Base-by-base conservation (phyloP, 2,888 invertebrate species). In the Agonopterix alstromeriana region DNA sequence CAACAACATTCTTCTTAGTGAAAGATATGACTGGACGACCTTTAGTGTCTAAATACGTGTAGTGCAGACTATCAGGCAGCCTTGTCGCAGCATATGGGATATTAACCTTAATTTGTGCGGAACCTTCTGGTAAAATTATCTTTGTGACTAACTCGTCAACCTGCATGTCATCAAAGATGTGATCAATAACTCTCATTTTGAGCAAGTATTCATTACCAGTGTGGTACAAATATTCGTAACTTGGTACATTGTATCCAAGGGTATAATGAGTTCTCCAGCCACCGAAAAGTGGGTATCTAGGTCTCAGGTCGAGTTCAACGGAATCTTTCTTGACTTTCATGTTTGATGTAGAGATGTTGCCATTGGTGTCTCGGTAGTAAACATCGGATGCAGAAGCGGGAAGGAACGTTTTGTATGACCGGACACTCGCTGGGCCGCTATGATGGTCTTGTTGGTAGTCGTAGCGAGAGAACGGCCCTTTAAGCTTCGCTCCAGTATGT, bases 181-280 rank as follows among this genome's bases (percentile, higher is more conserved):
- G 99, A 81, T 99, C 99, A 57, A 99, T 86, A n/a, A 98, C 88
- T 55, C 98, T 92, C 95, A 99, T 97, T 74, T 95, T 96, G 48
- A 99, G 83, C 42, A 95, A 90, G 78, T 94, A 98, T 35, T 94
- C 91, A 72, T 93, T 92, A 53, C 94, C 94, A 53, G 91, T 90
- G 60, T 94, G 94, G 76, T 92, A 98, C 35, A 99, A 89, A 81
- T 98, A 98, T 73, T 98, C 98, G 73, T 98, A 98, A 60, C 98
- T 97, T 2, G 99, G 99, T 0, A 99, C 95, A 86, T 98, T 98
- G 89, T 98, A 98, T 2, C 99, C 99, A 44, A 99, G 90, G 42
- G 94, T 95, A 81, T 99, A 99, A 62, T 97, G 96, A 8, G 98
- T 98, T 78, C 96, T 97, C 99, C 99, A 99, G 10, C 99, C 99